These are phyloP conservation scores for Dasypolia templi DNA, from an alignment of 2,888 invertebrate species.

Conservation along the genomic window DNA sequence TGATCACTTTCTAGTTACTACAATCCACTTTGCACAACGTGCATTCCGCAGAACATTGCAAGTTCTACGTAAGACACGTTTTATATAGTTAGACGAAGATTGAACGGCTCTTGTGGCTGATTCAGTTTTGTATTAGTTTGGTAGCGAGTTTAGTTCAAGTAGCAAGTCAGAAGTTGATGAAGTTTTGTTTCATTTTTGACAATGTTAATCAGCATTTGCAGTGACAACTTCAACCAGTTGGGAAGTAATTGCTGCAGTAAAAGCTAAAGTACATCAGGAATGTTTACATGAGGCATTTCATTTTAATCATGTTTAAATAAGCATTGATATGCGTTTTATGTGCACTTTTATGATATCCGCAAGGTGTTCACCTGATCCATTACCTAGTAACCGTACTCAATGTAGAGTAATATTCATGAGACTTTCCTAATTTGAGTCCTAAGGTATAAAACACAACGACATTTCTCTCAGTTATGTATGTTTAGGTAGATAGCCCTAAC, in stretches of 20 bases:
- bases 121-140: not conserved
- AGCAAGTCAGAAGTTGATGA: no score
- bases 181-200: no score
- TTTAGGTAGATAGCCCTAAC: not conserved
- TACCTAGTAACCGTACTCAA: not conserved
- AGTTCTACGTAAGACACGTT: not conserved
- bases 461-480: no score
- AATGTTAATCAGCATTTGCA: not conserved
- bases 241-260: not conserved
- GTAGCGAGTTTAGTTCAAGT: not conserved
- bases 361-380: not conserved
- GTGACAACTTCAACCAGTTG: not conserved
- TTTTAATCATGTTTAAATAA: not conserved
- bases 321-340: not conserved
- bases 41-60: not conserved
- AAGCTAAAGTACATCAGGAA: no score
- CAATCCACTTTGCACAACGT: not conserved
- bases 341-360: not conserved
- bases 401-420: not conserved
- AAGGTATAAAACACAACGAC: not conserved
- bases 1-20: not conserved
- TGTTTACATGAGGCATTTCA: not conserved
- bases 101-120: not conserved
- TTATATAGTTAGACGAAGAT: not conserved
- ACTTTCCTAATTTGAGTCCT: no score